These are phyloP conservation scores for Rhinolophus ferrumequinum DNA, from an alignment of 2,113 vertebrate species.

Conservation along the genomic window DNA sequence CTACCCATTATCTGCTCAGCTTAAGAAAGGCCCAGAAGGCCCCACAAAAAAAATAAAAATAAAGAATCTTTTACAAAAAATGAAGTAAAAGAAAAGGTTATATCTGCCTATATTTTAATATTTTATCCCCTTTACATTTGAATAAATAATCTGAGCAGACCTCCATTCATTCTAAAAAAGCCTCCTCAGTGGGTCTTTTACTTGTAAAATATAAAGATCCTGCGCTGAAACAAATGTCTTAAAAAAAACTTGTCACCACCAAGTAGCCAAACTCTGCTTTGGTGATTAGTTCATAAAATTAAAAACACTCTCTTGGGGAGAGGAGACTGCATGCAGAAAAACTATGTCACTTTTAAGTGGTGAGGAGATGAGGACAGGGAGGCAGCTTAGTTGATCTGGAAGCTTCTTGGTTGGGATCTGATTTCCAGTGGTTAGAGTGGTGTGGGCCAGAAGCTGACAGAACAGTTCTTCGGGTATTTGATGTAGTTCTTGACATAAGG, in stretches of 20 bases:
- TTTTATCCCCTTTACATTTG: neutral
- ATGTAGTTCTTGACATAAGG: neutral
- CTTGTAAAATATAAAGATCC: neutral
- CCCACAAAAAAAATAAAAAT: neutral
- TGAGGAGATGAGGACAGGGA: neutral
- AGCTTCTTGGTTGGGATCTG: neutral
- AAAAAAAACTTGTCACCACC: neutral
- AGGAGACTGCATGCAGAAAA: neutral
- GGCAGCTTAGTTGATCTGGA: fast-evolving
- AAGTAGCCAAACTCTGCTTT: neutral
- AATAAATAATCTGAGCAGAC: neutral
- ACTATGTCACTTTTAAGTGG: neutral
- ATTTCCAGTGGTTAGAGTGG: neutral
- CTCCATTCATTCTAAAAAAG: neutral
- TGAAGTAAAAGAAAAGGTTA: neutral
- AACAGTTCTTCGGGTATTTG: neutral
- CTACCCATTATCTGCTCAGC: neutral
- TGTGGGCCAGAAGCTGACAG: neutral
- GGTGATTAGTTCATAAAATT: neutral
- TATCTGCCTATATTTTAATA: neutral
- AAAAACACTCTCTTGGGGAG: neutral
- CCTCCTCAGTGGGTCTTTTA: neutral
- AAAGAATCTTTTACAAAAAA: neutral
- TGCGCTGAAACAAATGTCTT: neutral
- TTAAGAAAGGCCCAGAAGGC: neutral